A percentile compares a stretch with the other conserved stretches of the same genome.
Evolutionary conservation across 2,888 invertebrate species (phyloP).

Genomic region (Norana najaformis): DNA sequence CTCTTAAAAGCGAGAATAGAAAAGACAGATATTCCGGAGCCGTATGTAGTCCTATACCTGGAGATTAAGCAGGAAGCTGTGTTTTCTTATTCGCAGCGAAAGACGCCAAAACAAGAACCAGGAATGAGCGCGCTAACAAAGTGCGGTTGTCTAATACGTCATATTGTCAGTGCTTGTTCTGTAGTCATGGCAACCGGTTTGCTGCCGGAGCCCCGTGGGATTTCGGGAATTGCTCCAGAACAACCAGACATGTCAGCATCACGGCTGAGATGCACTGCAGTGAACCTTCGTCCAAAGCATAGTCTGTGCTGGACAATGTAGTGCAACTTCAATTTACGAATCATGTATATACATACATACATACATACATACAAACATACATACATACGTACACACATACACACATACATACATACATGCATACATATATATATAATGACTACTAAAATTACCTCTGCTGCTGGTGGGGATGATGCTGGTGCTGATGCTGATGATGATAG

Average conservation of each 20-base stretch:
- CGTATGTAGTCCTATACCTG: background rate
- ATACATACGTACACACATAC: no score
- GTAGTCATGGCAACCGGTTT: background rate
- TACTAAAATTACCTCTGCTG: background rate
- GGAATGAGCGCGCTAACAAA: background rate
- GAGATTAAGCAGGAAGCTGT: background rate
- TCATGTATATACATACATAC: background rate
- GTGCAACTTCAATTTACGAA: background rate
- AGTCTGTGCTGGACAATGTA: background rate
- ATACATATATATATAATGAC: no score
- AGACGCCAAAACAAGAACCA: background rate
- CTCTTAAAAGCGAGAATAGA: background rate
- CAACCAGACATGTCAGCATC: conserved; percentile 1
- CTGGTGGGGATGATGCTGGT: background rate
- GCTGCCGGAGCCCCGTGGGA: background rate
- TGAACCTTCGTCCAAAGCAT: background rate
- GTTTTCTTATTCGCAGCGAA: background rate
- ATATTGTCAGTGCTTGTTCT: background rate
- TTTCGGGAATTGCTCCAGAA: background rate
- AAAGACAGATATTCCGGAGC: background rate
- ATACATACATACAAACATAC: background rate
- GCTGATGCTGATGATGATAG: background rate
- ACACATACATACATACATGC: background rate
- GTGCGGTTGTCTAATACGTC: background rate
- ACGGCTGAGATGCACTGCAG: background rate